Conservation (phyloP, 2,888 invertebrate species). For the Trichacis sp. region DNA sequence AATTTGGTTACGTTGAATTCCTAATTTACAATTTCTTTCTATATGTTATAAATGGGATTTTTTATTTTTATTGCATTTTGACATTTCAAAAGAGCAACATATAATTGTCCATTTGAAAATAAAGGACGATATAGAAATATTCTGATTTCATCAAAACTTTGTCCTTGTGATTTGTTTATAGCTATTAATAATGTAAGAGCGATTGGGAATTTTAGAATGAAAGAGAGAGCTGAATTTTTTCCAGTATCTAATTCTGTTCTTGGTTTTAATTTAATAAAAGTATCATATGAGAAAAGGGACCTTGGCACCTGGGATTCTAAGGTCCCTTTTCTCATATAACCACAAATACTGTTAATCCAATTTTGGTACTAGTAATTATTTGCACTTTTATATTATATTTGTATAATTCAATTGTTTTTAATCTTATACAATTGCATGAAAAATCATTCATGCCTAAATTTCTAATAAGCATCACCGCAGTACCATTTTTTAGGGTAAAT, state of each 20-base stretch:
- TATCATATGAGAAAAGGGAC: constrained; percentile 18
- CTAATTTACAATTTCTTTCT: too few species aligned
- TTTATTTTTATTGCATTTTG: background rate
- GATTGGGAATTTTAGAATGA: constrained; percentile 27
- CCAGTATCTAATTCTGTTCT: constrained; percentile 24
- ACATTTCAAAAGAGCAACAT: background rate
- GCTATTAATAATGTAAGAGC: constrained; percentile 10
- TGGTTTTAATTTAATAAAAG: too few species aligned
- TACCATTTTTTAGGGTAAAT: constrained; percentile 27
- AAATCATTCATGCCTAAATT: constrained; percentile 35
- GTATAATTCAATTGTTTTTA: constrained; percentile 26
- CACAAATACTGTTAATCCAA: constrained; percentile 5
- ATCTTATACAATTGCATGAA: constrained; percentile 35
- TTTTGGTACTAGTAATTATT: constrained; percentile 23
- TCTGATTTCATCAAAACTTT: background rate
- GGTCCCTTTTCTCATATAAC: too few species aligned
- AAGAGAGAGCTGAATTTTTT: constrained; percentile 14
- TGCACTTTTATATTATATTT: constrained; percentile 31
- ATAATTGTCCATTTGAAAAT: background rate
- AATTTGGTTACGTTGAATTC: too few species aligned
- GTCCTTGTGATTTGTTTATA: constrained; percentile 27
- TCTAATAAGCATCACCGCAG: constrained; percentile 30
- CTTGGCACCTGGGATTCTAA: too few species aligned
- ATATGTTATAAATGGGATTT: background rate
- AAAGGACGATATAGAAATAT: background rate